Conservation (phyloP, 2,113 vertebrate species). For the Cottus gobio region DNA sequence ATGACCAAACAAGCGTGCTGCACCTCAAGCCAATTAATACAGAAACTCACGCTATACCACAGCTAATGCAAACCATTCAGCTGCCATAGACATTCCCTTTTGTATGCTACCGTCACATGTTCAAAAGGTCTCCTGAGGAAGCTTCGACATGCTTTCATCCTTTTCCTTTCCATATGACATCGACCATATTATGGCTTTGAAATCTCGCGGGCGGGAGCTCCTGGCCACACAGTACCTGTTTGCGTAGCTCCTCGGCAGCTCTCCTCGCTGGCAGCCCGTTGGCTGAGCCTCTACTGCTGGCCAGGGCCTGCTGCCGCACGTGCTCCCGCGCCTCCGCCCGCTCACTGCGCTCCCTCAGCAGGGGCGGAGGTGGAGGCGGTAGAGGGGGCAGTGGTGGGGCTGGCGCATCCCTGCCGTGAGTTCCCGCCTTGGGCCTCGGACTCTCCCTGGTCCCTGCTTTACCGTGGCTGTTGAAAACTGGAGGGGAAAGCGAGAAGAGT, state of each 20-base stretch:
- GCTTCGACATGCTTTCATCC: slow-evolving; percentile 1
- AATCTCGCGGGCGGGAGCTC: no score
- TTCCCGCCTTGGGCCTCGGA: slow-evolving; percentile 74
- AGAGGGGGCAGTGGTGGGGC: slow-evolving; percentile 75
- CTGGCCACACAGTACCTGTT: slow-evolving; percentile 83
- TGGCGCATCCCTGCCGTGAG: slow-evolving; percentile 58
- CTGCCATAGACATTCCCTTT: neutral
- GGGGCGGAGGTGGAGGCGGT: slow-evolving; percentile 77
- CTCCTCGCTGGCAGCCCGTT: slow-evolving; percentile 87
- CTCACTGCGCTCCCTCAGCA: slow-evolving; percentile 91
- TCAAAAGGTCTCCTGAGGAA: neutral
- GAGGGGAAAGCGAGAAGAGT: neutral
- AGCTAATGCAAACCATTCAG: slow-evolving; percentile 1
- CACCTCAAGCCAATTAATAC: slow-evolving; percentile 1
- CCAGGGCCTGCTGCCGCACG: slow-evolving; percentile 78
- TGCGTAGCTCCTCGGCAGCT: slow-evolving; percentile 94
- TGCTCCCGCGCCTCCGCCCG: slow-evolving; percentile 89
- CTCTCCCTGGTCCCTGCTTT: slow-evolving; percentile 85
- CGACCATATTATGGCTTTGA: neutral
- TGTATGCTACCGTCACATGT: neutral
- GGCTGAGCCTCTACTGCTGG: slow-evolving; percentile 85
- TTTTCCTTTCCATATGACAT: neutral
- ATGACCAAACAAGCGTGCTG: slow-evolving; percentile 19
- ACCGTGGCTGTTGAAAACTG: slow-evolving; percentile 92
- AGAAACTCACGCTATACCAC: neutral